Evolutionary conservation across 2,113 vertebrate genomes (phyloP).

Genomic region (Hypanus sabinus): DNA sequence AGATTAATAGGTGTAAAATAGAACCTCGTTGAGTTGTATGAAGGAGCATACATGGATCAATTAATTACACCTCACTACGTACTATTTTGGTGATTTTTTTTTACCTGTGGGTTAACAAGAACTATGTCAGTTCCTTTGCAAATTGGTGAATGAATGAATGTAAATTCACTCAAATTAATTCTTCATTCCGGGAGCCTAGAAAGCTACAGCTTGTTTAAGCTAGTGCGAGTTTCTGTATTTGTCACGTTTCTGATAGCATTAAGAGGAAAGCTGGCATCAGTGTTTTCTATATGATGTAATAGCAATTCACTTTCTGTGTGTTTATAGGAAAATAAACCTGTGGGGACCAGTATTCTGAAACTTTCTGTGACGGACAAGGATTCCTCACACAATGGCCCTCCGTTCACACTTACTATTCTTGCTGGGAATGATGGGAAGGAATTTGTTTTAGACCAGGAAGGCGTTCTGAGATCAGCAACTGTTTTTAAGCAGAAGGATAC

Average conservation of each 20-base stretch:
- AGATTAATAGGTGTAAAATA: too few relatives aligned
- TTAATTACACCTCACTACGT: background rate
- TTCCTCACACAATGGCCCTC: constrained; percentile 87
- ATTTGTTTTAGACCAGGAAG: constrained; percentile 75
- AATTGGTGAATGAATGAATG: background rate
- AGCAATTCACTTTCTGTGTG: constrained; percentile 46
- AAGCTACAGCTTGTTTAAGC: background rate
- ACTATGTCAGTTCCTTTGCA: background rate
- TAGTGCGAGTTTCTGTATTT: background rate
- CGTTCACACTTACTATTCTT: constrained; percentile 80
- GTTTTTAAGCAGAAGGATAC: constrained; percentile 74
- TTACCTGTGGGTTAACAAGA: background rate
- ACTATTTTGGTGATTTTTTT: background rate
- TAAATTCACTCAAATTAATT: background rate
- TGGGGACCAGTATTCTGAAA: constrained; percentile 87
- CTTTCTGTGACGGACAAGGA: constrained; percentile 86
- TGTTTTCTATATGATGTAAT: background rate
- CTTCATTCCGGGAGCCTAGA: background rate
- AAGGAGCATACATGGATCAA: background rate
- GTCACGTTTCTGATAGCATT: background rate
- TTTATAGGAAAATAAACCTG: constrained; percentile 86
- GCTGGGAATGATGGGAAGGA: constrained; percentile 83
- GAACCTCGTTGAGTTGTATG: background rate
- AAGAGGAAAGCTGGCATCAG: background rate
- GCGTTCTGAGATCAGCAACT: constrained; percentile 75